Conservation (phyloP, 2,888 invertebrate genomes). For the Alitta virens region DNA sequence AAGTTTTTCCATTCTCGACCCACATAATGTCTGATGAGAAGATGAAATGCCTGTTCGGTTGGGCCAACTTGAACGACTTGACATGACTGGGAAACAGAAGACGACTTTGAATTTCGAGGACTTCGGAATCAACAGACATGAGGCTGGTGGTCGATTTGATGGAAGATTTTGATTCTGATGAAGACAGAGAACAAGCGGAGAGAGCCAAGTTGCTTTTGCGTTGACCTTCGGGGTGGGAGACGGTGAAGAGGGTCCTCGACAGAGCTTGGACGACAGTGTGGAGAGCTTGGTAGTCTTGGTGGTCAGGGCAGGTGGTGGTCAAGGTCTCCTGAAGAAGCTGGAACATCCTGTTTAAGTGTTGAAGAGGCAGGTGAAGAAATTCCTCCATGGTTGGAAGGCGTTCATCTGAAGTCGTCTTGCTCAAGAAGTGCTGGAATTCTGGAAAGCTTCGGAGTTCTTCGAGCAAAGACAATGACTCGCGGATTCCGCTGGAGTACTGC, state of each 20-base stretch:
- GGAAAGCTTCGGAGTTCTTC: conserved; percentile 35
- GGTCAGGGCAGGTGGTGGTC: neutral
- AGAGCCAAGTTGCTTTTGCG: neutral
- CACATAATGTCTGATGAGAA: conserved; percentile 14
- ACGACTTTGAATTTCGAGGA: conserved; percentile 46
- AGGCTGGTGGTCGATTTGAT: conserved; percentile 7
- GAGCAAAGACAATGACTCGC: conserved; percentile 36
- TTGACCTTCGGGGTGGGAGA: neutral
- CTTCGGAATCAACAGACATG: conserved; percentile 39
- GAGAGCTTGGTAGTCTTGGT: neutral
- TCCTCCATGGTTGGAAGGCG: conserved; percentile 8
- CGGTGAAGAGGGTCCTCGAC: neutral
- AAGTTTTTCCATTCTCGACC: neutral
- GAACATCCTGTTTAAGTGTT: no score
- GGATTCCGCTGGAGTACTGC: conserved; percentile 41
- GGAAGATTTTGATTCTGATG: neutral
- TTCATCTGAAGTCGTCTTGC: conserved; percentile 15
- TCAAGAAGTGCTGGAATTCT: conserved; percentile 45
- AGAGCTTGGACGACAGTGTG: neutral
- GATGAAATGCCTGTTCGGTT: conserved; percentile 19
- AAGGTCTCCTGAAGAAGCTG: neutral
- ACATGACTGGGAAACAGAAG: conserved; percentile 42
- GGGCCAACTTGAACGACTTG: conserved; percentile 13
- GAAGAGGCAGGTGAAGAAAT: conserved; percentile 7
- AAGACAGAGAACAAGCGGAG: neutral